Percentiles rank a stretch among this genome's conserved stretches.
These are phyloP conservation scores for Steinernema khuongi DNA, from an alignment of 1,140 invertebrate species.

Conservation along the genomic window DNA sequence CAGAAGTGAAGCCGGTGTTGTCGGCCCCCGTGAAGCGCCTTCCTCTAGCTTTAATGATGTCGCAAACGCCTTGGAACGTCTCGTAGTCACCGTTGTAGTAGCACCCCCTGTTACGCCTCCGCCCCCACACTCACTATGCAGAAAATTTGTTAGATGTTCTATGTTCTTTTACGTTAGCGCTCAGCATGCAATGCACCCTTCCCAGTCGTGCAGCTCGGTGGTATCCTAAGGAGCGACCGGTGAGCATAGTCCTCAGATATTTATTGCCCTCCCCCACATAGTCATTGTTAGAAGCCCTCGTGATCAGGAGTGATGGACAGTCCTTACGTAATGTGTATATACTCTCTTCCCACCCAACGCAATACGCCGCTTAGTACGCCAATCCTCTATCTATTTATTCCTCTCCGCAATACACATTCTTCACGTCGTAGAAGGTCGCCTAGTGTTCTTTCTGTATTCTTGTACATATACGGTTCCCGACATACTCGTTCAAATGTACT, in stretches of 20 bases:
- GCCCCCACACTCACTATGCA: not conserved
- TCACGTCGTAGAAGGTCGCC: not conserved
- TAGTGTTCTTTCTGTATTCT: not conserved
- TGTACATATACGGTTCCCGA: slow-evolving; percentile 1
- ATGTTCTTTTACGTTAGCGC: not conserved
- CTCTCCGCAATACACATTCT: not conserved
- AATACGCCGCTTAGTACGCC: slow-evolving; percentile 1
- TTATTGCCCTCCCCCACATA: not conserved
- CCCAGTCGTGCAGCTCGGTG: not conserved
- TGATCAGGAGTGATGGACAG: not conserved
- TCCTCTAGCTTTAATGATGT: not conserved
- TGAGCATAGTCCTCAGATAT: slow-evolving; percentile 9
- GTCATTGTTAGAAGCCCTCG: slow-evolving; percentile 12
- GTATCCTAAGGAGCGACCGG: slow-evolving; percentile 5
- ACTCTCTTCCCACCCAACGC: not conserved
- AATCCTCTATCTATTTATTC: slow-evolving; percentile 3
- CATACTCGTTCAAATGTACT: not conserved
- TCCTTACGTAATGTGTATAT: not conserved
- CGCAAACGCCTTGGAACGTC: not conserved
- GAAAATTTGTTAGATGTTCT: not conserved
- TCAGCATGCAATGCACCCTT: not conserved
- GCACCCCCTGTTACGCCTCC: not conserved
- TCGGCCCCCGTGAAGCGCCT: not conserved
- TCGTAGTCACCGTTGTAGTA: slow-evolving; percentile 15
- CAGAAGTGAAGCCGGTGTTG: not conserved